Evolutionary conservation across 2,888 invertebrate genomes (phyloP), one percentile per base, ranked within the genome.

Genomic region (Morpho helenor): DNA sequence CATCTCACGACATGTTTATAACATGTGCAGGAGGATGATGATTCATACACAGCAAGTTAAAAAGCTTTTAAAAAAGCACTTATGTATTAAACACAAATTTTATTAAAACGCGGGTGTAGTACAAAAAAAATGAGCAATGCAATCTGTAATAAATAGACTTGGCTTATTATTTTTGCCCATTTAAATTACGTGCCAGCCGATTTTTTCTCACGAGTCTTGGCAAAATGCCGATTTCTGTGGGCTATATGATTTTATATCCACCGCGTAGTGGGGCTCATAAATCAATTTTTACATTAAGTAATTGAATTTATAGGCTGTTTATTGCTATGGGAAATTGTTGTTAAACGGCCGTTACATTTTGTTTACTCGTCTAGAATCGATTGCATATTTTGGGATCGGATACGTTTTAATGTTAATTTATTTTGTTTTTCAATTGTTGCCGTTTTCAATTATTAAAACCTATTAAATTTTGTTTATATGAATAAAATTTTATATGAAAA

Each of bases 201-300:
- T 75, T 74, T 77, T 81, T 76, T 80, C 80, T 74, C 68, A 68
- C 68, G 72, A 75, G 69, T 75, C 79, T 80, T 87, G 87, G 87
- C 87, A 80, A 68, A 53, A 66, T 75, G 87, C 87, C 87, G 80
- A 78, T 76, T 71, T 70, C 61, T 68, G 74, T 71, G 68, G 74
- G 43, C 43, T 77, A 76, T 80, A 72, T 70, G 79, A 79, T 85
- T 84, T 84, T 81, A 84, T 85, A 83, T 76, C 73, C 71, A 69
- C 75, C 74, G 70, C 79, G 72, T 67, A 58, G 10, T 45, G 58
- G 66, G 62, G 69, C 16, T 65, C 64, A 71, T 88, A 87, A 87
- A 89, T 88, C 87, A 87, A 80, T 80, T 85, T 84, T 81, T 84
- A 83, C 84, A 86, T 87, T 84, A 84, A 84, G 81, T 87, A 85